A percentile compares a stretch with the other conserved stretches of the same genome.
Evolutionary conservation across 1,140 invertebrate species (phyloP).

Genomic region (Drosophila insularis): DNA sequence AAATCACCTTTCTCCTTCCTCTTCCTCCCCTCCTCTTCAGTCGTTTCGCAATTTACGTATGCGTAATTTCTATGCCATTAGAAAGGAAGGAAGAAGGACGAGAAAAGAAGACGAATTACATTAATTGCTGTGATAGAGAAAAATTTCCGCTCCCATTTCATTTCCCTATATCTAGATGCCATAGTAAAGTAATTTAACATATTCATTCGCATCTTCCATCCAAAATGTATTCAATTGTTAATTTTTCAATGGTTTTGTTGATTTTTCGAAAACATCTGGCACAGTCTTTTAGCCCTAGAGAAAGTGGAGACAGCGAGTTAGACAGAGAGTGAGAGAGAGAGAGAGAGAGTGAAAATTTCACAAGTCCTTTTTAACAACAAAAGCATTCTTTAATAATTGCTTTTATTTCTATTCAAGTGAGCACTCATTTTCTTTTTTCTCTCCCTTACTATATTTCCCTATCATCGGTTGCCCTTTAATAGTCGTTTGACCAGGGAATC

Average conservation of each 20-base stretch:
- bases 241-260: slow-evolving; percentile 59
- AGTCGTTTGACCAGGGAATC: slow-evolving; percentile 38
- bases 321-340: neutral
- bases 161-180: neutral
- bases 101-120: slow-evolving; percentile 60
- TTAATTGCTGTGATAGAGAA: slow-evolving; percentile 60
- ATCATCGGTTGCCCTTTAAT: slow-evolving; percentile 6
- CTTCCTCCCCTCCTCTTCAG: slow-evolving; percentile 13
- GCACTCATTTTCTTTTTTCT: neutral
- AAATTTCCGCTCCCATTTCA: slow-evolving; percentile 16
- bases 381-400: slow-evolving; percentile 63
- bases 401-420: slow-evolving; percentile 35
- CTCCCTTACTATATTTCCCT: slow-evolving; percentile 6
- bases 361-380: neutral
- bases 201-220: slow-evolving; percentile 34
- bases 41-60: slow-evolving; percentile 40
- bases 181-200: slow-evolving; percentile 27
- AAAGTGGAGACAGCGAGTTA: too few relatives aligned
- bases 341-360: neutral
- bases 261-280: slow-evolving; percentile 45
- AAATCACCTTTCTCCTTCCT: slow-evolving; percentile 29
- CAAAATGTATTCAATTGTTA: slow-evolving; percentile 58
- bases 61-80: slow-evolving; percentile 69
- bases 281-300: neutral
- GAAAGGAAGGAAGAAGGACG: neutral